Conservation (phyloP, 2,888 invertebrate species). For the Ephialtes manifestator region DNA sequence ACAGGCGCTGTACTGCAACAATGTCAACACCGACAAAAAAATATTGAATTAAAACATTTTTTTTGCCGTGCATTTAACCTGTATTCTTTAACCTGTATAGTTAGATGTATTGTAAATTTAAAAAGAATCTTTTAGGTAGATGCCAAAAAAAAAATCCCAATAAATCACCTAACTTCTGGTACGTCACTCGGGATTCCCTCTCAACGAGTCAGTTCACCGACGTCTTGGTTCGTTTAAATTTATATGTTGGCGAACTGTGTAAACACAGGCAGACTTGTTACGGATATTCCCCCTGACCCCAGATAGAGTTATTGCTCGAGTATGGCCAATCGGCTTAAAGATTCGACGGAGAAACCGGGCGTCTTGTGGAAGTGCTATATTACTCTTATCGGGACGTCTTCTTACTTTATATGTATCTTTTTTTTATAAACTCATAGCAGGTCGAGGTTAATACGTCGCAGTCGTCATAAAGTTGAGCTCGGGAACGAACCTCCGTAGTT, state of each 20-base stretch:
- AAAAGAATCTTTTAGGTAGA: too few relatives aligned
- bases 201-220: neutral
- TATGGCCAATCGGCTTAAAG: constrained; percentile 35
- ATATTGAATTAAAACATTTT: too few relatives aligned
- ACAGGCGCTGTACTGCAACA: too few relatives aligned
- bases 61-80: too few relatives aligned
- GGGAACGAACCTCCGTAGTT: constrained; percentile 46
- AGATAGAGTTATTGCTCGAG: constrained; percentile 28
- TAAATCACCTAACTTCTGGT: neutral
- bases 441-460: constrained; percentile 51
- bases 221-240: neutral
- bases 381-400: constrained; percentile 56
- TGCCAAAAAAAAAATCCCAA: too few relatives aligned
- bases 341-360: constrained; percentile 18
- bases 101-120: too few relatives aligned
- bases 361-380: constrained; percentile 11
- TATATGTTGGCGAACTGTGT: neutral
- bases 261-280: constrained; percentile 9
- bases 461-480: constrained; percentile 51
- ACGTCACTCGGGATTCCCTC: neutral
- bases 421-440: constrained; percentile 29
- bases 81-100: too few relatives aligned
- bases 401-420: constrained; percentile 35
- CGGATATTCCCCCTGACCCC: constrained; percentile 49
- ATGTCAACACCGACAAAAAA: too few relatives aligned